Evolutionary conservation across 2,888 invertebrate genomes (phyloP).

Genomic region (Troilus luridus): DNA sequence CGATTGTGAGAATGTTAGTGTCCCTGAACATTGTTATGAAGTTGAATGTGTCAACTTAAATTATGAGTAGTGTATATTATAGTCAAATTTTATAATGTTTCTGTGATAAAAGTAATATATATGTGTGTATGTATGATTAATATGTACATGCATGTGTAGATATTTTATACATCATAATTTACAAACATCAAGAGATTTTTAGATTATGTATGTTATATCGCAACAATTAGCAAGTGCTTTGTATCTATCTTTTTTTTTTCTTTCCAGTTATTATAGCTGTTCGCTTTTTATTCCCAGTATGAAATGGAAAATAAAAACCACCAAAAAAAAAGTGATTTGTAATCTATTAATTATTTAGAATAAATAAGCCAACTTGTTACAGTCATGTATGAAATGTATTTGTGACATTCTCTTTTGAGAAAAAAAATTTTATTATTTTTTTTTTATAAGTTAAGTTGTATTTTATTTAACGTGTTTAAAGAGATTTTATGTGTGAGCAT

Average conservation of each 20-base stretch:
- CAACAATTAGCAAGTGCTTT: constrained; percentile 48
- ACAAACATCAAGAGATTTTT: constrained; percentile 39
- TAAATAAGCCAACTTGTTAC: constrained; percentile 32
- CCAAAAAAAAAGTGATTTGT: constrained; percentile 30
- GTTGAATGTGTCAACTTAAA: constrained; percentile 29
- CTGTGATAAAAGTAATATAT: constrained; percentile 55
- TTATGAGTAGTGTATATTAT: constrained; percentile 41
- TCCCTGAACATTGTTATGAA: constrained; percentile 20
- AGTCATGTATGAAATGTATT: constrained; percentile 35
- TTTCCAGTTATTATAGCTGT: not conserved
- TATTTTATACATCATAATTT: constrained; percentile 52
- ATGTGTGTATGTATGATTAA: constrained; percentile 42
- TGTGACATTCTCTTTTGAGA: constrained; percentile 28
- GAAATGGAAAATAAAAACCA: not conserved
- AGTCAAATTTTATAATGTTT: constrained; percentile 41
- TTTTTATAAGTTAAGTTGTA: constrained; percentile 38
- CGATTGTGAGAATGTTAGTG: constrained; percentile 31
- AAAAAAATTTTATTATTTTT: constrained; percentile 31
- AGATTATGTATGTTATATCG: constrained; percentile 45
- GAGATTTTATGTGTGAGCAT: constrained; percentile 37
- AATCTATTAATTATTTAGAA: constrained; percentile 42
- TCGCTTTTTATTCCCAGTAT: constrained; percentile 47
- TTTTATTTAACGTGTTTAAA: constrained; percentile 39
- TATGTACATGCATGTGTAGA: constrained; percentile 53
- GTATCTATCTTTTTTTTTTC: not conserved